A percentile compares a stretch with the other conserved stretches of the same genome.
These are phyloP conservation scores for Apogon hyalosoma DNA, from an alignment of 2,797 vertebrate species.

Conservation along the genomic window DNA sequence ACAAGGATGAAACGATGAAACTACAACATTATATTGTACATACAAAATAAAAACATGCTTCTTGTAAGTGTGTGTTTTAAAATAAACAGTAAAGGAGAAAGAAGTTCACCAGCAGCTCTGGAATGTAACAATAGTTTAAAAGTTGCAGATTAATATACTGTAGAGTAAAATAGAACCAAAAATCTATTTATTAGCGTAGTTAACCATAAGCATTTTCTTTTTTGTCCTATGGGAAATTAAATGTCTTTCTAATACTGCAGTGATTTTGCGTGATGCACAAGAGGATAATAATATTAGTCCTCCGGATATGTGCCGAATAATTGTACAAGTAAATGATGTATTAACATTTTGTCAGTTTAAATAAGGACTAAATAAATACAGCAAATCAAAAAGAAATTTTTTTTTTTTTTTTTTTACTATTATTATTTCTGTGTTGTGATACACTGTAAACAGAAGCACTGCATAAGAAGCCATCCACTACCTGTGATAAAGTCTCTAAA, in stretches of 20 bases:
- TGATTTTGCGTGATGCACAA: conserved; percentile 12
- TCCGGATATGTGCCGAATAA: neutral
- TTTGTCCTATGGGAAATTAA: conserved; percentile 16
- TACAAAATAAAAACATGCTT: no score
- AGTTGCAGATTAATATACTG: neutral
- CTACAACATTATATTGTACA: conserved; percentile 13
- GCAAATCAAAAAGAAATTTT: neutral
- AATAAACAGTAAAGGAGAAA: no score
- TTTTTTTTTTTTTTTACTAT: neutral
- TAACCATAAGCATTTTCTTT: conserved; percentile 18
- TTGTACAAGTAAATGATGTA: conserved; percentile 16
- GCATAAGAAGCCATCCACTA: neutral
- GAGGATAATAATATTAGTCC: conserved; percentile 8
- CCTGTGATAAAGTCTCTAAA: conserved; percentile 33
- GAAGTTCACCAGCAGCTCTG: neutral
- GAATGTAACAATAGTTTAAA: conserved; percentile 16
- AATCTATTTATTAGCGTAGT: conserved; percentile 3
- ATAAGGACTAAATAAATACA: neutral
- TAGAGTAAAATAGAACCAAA: no score
- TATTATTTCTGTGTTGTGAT: neutral
- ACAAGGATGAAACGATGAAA: conserved; percentile 18
- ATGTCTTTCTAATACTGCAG: conserved; percentile 29
- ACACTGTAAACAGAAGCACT: neutral
- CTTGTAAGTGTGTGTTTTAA: no score
- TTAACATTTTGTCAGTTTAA: conserved; percentile 14